Evolutionary conservation across 2,888 invertebrate species (phyloP).

Genomic region (Hypercompe scribonia): DNA sequence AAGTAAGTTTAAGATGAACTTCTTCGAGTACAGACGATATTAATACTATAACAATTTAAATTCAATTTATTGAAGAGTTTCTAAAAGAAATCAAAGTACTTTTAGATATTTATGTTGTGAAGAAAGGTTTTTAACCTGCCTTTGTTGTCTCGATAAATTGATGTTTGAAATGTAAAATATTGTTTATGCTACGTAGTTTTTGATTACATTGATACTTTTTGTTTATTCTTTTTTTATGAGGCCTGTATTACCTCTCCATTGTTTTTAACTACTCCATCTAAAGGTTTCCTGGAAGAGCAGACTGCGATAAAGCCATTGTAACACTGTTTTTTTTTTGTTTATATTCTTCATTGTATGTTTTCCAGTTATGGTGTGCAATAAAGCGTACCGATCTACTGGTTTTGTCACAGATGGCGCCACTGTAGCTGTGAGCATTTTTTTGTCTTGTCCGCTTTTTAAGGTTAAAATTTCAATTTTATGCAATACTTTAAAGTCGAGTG

Average conservation of each 20-base stretch:
- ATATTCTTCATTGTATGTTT: too few relatives aligned
- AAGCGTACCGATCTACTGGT: too few relatives aligned
- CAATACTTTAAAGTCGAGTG: neutral
- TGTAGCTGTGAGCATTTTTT: neutral
- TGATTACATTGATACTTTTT: too few relatives aligned
- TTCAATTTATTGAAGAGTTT: neutral
- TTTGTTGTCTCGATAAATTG: neutral
- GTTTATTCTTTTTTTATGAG: too few relatives aligned
- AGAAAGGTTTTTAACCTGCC: neutral
- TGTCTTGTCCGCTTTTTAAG: too few relatives aligned
- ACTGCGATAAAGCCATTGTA: too few relatives aligned
- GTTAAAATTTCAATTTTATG: neutral
- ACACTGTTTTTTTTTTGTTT: too few relatives aligned
- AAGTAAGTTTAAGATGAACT: neutral
- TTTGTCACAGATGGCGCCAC: neutral
- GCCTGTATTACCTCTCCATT: too few relatives aligned
- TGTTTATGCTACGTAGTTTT: neutral
- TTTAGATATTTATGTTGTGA: neutral
- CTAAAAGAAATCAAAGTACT: neutral
- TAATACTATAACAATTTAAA: constrained; percentile 3
- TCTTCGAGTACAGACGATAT: neutral
- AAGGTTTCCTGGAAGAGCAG: too few relatives aligned
- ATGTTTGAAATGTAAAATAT: neutral
- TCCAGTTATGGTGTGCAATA: too few relatives aligned
- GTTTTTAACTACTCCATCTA: too few relatives aligned